These are phyloP conservation scores for Rhinolophus sinicus DNA, from an alignment of 2,113 vertebrate species.

Conservation along the genomic window DNA sequence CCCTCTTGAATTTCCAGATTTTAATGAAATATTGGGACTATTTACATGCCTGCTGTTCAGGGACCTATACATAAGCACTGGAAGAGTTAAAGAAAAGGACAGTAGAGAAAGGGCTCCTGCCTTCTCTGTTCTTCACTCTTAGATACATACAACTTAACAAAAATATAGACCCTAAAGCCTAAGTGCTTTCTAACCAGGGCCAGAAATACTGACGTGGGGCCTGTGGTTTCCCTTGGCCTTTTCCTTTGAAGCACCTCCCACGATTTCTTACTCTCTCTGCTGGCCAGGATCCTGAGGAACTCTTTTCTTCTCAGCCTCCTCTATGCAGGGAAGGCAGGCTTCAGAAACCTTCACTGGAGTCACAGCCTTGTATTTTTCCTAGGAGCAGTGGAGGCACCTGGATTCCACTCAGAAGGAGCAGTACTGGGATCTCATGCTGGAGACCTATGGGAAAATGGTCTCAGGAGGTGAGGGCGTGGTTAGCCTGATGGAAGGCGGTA, in stretches of 20 bases:
- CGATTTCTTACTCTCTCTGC: neutral
- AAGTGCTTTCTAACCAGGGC: neutral
- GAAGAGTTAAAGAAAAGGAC: neutral
- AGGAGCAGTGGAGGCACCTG: constrained; percentile 75
- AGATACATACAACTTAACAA: neutral
- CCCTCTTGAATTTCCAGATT: constrained; percentile 9
- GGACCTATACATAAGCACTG: neutral
- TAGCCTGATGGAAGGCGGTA: too few relatives aligned
- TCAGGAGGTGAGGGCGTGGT: constrained; percentile 59
- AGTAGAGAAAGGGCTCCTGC: neutral
- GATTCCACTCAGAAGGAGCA: constrained; percentile 75
- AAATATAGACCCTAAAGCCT: neutral
- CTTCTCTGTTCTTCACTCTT: neutral
- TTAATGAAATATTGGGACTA: neutral
- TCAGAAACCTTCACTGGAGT: neutral
- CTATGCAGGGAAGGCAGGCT: neutral
- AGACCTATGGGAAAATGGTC: constrained; percentile 79
- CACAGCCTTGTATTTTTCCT: neutral
- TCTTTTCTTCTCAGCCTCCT: neutral
- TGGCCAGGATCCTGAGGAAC: neutral
- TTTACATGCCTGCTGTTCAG: too few relatives aligned
- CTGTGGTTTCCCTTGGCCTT: neutral
- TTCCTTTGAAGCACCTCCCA: neutral
- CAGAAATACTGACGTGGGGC: neutral
- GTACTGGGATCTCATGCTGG: constrained; percentile 80